Conservation (phyloP, 1,140 invertebrate genomes). For the Lepidotrigona ventralis region DNA sequence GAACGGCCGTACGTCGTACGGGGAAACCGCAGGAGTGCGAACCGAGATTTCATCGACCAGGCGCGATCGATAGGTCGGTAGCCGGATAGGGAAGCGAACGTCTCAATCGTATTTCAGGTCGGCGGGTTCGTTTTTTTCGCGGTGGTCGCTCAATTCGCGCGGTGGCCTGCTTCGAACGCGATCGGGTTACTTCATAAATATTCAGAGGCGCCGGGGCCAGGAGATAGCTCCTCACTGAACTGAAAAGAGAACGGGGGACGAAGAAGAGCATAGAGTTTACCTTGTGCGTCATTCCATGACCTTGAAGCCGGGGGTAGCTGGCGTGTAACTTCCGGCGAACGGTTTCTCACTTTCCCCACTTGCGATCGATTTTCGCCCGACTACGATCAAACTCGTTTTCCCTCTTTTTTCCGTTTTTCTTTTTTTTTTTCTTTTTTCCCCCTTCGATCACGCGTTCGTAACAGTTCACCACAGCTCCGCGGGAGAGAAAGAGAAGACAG, state of each 20-base stretch:
- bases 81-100: background rate
- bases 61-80: background rate
- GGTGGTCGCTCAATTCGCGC: constrained; percentile 1
- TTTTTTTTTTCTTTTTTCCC: background rate
- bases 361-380: background rate
- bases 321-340: constrained; percentile 41
- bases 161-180: constrained; percentile 1
- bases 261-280: constrained; percentile 65
- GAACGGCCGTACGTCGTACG: no score
- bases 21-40: constrained; percentile 42
- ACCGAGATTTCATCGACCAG: constrained; percentile 40
- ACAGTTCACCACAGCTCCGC: constrained; percentile 20
- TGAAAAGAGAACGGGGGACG: background rate
- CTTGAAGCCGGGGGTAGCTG: constrained; percentile 55
- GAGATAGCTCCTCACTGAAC: background rate
- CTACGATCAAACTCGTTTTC: background rate
- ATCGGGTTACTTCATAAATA: constrained; percentile 54
- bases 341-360: constrained; percentile 54
- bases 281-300: constrained; percentile 78
- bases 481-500: background rate
- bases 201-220: constrained; percentile 40
- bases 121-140: constrained; percentile 23
- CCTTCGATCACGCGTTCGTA: background rate
- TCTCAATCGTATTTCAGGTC: constrained; percentile 28
- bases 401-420: background rate